Percentiles rank a stretch among this genome's conserved stretches.
Evolutionary conservation across 2,113 vertebrate species (phyloP).

Genomic region (Mustela nigripes): DNA sequence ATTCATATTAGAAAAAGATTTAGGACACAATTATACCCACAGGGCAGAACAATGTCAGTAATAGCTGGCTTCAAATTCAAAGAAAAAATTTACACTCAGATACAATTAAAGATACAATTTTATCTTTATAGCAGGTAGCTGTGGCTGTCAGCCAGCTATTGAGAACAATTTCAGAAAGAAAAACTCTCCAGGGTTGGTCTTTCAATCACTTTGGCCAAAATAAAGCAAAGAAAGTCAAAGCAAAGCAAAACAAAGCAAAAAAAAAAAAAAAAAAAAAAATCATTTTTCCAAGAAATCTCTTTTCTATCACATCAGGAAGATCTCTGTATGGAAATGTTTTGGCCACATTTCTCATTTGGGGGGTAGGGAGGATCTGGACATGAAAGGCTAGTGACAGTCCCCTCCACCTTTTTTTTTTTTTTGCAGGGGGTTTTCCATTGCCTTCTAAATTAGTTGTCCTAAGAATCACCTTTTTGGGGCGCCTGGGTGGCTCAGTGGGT

Average conservation of each 20-base stretch:
- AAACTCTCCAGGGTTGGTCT: constrained; percentile 52
- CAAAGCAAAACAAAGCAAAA: constrained; percentile 73
- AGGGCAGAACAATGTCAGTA: background rate
- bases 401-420: background rate
- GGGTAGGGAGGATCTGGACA: background rate
- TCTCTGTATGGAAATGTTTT: background rate
- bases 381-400: background rate
- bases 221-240: constrained; percentile 65
- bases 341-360: background rate
- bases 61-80: background rate
- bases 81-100: background rate
- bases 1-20: background rate
- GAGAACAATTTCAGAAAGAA: constrained; percentile 14
- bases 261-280: constrained; percentile 67
- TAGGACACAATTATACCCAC: background rate
- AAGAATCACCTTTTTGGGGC: constrained; percentile 35
- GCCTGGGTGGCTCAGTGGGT: too few relatives aligned
- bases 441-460: background rate
- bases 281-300: constrained; percentile 50
- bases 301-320: constrained; percentile 74
- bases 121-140: background rate
- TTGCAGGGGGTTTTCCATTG: background rate
- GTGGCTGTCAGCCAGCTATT: background rate
- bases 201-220: constrained; percentile 68
- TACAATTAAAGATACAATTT: background rate